A percentile compares a stretch with the other conserved stretches of the same genome.
These are phyloP conservation scores for Pseudococcus viburni DNA, from an alignment of 2,888 invertebrate genomes.

Conservation along the genomic window DNA sequence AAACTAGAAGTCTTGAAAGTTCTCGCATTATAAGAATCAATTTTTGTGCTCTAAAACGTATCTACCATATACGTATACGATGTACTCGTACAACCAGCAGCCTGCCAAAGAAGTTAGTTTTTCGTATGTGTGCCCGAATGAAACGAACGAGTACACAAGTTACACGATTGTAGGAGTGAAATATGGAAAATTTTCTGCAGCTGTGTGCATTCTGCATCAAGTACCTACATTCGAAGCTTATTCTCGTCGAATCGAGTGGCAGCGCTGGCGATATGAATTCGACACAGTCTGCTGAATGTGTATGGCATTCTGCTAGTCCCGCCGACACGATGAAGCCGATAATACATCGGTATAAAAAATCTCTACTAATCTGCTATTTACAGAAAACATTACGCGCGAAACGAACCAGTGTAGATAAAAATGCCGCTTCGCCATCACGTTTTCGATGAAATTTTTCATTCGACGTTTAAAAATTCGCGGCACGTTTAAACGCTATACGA, in stretches of 20 bases:
- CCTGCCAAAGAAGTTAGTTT: conserved; percentile 13
- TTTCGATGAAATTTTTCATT: conserved; percentile 25
- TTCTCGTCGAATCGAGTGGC: too few species aligned
- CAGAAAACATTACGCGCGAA: conserved; percentile 13
- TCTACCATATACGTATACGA: too few species aligned
- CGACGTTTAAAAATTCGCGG: background rate
- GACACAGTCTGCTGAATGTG: background rate
- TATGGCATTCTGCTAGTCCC: too few species aligned
- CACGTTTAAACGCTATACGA: conserved; percentile 20
- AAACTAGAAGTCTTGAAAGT: conserved; percentile 22
- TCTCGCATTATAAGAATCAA: conserved; percentile 34
- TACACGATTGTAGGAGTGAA: too few species aligned
- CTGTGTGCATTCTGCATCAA: too few species aligned
- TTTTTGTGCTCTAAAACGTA: conserved; percentile 10
- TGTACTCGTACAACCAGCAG: background rate
- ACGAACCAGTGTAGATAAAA: background rate
- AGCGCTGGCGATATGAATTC: too few species aligned
- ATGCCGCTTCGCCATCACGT: conserved; percentile 21
- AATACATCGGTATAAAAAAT: background rate
- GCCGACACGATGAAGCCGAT: background rate
- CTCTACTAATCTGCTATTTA: conserved; percentile 40
- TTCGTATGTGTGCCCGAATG: background rate
- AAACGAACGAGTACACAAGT: background rate
- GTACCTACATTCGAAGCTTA: too few species aligned
- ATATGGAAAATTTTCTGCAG: too few species aligned